These are phyloP conservation scores for Drosophila truncata DNA, from an alignment of 1,140 invertebrate species.

Conservation along the genomic window DNA sequence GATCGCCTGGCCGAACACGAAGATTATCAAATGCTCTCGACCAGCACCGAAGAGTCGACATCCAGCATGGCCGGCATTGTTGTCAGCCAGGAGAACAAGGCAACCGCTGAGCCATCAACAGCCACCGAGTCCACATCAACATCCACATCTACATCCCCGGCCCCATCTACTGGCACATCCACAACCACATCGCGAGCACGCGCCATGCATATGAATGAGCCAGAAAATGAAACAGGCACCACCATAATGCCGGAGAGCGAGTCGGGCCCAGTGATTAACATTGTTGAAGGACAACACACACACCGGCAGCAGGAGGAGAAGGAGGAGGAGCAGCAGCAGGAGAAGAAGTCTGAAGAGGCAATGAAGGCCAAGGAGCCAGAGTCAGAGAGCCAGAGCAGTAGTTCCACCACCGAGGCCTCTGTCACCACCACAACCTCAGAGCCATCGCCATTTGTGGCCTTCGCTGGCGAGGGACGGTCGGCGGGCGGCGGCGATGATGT, in stretches of 20 bases:
- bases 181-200: constrained; percentile 71
- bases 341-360: background rate
- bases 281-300: constrained; percentile 78
- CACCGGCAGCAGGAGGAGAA: constrained; percentile 38
- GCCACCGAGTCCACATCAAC: constrained; percentile 31
- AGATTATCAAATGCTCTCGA: constrained; percentile 84
- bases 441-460: constrained; percentile 57
- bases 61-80: constrained; percentile 62
- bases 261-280: constrained; percentile 68
- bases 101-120: constrained; percentile 64
- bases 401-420: constrained; percentile 33
- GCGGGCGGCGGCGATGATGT: constrained; percentile 51
- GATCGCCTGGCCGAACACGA: constrained; percentile 84
- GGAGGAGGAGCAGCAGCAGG: background rate
- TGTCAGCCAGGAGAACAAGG: constrained; percentile 74
- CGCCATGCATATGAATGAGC: constrained; percentile 83
- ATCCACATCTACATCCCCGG: constrained; percentile 21
- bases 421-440: constrained; percentile 45
- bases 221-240: constrained; percentile 48
- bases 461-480: constrained; percentile 69
- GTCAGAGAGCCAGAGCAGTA: constrained; percentile 33
- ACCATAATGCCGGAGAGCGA: constrained; percentile 53
- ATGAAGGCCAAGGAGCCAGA: constrained; percentile 5
- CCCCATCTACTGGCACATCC: constrained; percentile 28
- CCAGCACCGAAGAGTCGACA: constrained; percentile 67